Percentiles rank a stretch among this genome's conserved stretches.
Evolutionary conservation across 2,888 invertebrate genomes (phyloP).

Genomic region (Geotrupes spiniger): DNA sequence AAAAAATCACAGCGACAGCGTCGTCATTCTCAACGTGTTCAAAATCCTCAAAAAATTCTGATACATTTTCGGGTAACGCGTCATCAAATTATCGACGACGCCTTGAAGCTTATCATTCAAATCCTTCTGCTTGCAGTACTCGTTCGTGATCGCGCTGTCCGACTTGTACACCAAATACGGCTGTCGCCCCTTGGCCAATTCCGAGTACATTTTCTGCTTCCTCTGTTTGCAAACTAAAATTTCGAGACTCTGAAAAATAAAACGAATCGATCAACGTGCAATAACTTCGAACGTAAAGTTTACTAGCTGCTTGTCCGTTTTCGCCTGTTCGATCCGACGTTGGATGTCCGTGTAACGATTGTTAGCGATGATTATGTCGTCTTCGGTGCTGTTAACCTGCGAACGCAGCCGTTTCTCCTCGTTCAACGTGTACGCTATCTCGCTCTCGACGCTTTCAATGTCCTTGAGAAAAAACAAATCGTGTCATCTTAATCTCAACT

Average conservation of each 20-base stretch:
- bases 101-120: conserved; percentile 59
- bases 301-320: conserved; percentile 48
- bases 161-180: conserved; percentile 39
- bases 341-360: conserved; percentile 2
- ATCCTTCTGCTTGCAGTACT: conserved; percentile 58
- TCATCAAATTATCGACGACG: conserved; percentile 57
- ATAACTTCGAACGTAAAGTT: neutral
- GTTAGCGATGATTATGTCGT: conserved; percentile 9
- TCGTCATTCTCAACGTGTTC: too few species aligned
- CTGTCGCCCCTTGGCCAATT: conserved; percentile 49
- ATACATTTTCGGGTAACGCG: conserved; percentile 57
- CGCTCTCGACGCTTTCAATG: conserved; percentile 19
- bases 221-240: conserved; percentile 67
- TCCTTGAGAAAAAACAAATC: conserved; percentile 16
- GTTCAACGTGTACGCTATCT: conserved; percentile 5
- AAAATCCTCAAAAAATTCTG: too few species aligned
- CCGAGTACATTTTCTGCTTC: conserved; percentile 60
- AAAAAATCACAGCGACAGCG: too few species aligned
- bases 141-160: conserved; percentile 54
- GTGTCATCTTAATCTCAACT: too few species aligned
- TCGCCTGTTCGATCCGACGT: conserved; percentile 35
- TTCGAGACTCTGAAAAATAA: conserved; percentile 56
- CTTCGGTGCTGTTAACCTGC: conserved; percentile 4
- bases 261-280: too few species aligned
- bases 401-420: conserved; percentile 30